Percentiles rank a stretch among this genome's conserved stretches.
Evolutionary conservation across 2,113 vertebrate species (phyloP).

Genomic region (Microtus richardsoni): DNA sequence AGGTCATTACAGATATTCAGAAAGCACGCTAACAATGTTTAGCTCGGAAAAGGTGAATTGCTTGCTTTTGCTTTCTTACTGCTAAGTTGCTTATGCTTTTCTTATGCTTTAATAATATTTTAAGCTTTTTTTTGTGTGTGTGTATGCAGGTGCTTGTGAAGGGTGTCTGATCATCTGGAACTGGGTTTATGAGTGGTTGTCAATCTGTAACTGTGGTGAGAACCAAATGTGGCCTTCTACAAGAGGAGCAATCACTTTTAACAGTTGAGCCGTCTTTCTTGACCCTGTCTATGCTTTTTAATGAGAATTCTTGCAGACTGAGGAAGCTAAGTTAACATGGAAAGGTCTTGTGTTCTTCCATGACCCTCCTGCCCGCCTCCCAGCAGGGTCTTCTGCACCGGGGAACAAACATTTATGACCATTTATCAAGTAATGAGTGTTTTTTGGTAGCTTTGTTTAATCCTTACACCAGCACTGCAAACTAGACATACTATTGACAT

Average conservation of each 20-base stretch:
- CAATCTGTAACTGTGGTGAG: background rate
- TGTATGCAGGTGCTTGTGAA: background rate
- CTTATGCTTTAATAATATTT: background rate
- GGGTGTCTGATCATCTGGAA: background rate
- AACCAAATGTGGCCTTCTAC: background rate
- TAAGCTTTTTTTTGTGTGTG: too few relatives aligned
- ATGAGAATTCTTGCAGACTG: background rate
- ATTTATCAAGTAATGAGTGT: background rate
- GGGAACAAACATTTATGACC: slow-evolving; percentile 24
- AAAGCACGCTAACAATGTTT: background rate
- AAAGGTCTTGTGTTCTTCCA: background rate
- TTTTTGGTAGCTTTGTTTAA: background rate
- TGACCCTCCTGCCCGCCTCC: too few relatives aligned
- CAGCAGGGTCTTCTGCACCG: background rate
- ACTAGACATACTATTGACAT: background rate
- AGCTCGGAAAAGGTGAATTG: background rate
- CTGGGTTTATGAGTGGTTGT: background rate
- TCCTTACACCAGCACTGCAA: background rate
- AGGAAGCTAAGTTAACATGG: background rate
- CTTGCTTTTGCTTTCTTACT: background rate
- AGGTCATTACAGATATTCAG: background rate
- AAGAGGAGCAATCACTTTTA: background rate
- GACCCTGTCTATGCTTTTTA: background rate
- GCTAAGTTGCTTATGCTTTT: background rate
- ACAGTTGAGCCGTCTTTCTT: background rate